These are phyloP conservation scores for Dipus sagitta DNA, from an alignment of 2,797 vertebrate genomes.

Conservation along the genomic window DNA sequence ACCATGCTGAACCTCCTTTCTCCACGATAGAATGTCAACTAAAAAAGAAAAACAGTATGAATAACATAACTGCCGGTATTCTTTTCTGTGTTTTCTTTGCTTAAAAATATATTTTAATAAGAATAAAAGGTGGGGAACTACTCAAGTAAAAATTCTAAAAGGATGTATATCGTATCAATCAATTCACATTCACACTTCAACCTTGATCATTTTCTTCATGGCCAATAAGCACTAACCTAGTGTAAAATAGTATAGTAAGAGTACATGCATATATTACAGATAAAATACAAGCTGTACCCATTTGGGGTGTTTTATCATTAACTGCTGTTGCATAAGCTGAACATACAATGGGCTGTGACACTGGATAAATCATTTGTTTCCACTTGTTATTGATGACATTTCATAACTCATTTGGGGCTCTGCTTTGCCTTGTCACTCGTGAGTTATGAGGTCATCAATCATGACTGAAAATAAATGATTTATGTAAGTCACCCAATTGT, in stretches of 20 bases:
- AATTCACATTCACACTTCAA: slow-evolving; percentile 59
- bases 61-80: slow-evolving; percentile 19
- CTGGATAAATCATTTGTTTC: slow-evolving; percentile 82
- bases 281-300: slow-evolving; percentile 64
- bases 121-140: neutral
- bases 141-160: slow-evolving; percentile 58
- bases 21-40: slow-evolving; percentile 34
- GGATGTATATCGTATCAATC: slow-evolving; percentile 54
- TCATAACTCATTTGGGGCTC: slow-evolving; percentile 81
- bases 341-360: slow-evolving; percentile 79
- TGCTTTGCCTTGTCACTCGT: slow-evolving; percentile 80
- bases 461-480: slow-evolving; percentile 80
- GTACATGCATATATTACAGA: slow-evolving; percentile 40
- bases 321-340: slow-evolving; percentile 80
- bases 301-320: slow-evolving; percentile 75
- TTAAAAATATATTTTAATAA: slow-evolving; percentile 45
- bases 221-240: slow-evolving; percentile 77
- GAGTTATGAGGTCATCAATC: slow-evolving; percentile 83
- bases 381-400: slow-evolving; percentile 81
- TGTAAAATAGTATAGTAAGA: slow-evolving; percentile 70
- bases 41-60: slow-evolving; percentile 44
- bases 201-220: slow-evolving; percentile 72
- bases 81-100: slow-evolving; percentile 48
- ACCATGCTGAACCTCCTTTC: slow-evolving; percentile 38
- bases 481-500: slow-evolving; percentile 73